phyloP scores from a whole-genome alignment of 2,888 invertebrate species.

The Callyntrura sp. region DNA sequence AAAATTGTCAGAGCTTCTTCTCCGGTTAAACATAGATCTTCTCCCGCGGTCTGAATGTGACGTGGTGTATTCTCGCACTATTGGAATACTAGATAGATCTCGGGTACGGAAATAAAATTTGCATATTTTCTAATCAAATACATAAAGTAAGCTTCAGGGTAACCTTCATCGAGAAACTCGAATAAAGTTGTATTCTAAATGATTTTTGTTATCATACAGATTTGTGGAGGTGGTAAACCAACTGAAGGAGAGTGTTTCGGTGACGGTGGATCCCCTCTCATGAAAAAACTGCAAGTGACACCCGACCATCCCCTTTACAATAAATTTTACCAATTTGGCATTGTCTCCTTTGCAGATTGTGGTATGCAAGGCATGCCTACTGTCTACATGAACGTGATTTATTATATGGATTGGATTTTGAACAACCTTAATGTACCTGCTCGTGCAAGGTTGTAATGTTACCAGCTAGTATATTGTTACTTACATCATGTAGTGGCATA shows the following conservation, averaged over 20 bases:
- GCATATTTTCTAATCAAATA: no score
- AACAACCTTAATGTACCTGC: constrained; percentile 66
- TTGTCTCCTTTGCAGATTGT: constrained; percentile 81
- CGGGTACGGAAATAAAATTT: constrained; percentile 67
- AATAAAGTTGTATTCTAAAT: no score
- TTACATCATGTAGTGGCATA: no score
- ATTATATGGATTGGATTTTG: constrained; percentile 83
- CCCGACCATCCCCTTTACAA: constrained; percentile 27
- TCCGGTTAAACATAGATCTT: constrained; percentile 76
- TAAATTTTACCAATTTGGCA: constrained; percentile 78
- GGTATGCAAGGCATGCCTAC: constrained; percentile 81
- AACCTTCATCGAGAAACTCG: no score
- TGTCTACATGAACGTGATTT: constrained; percentile 82
- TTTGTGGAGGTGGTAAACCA: constrained; percentile 80
- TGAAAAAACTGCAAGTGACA: constrained; percentile 64
- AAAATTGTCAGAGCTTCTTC: constrained; percentile 57
- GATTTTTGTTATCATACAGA: constrained; percentile 31
- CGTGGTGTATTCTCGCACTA: constrained; percentile 75
- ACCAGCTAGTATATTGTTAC: no score
- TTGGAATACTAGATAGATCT: constrained; percentile 75
- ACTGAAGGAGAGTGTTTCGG: constrained; percentile 80
- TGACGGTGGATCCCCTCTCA: constrained; percentile 78
- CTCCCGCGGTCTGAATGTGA: constrained; percentile 75
- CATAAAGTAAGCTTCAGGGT: no score
- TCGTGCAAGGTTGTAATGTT: background rate